Base-by-base conservation (phyloP, 2,797 vertebrate genomes). In the Phrynocephalus guinanensis region DNA sequence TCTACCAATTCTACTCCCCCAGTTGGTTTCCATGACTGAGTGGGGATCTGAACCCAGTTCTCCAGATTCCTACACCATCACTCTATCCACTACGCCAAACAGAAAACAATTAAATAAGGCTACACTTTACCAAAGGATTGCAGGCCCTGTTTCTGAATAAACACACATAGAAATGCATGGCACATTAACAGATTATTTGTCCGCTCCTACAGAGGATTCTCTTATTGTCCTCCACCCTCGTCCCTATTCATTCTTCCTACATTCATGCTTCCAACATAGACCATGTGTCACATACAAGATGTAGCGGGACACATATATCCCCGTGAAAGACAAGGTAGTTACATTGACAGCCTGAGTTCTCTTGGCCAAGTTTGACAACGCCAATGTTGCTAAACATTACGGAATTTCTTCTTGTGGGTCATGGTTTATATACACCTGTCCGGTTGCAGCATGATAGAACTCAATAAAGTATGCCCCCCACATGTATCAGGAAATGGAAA, bases 401-500 rank as follows among this genome's bases (percentile, higher is more conserved):
- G 26, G 80, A 60, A 26, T 77, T 28, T 11, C 28, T 5, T 16
- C 81, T 84, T 84, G 71, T 20, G 30, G 33, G n/a, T 56, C 48
- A 48, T 76, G 77, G 30, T 20, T 44, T 44, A 28, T 11, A 56
- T 3, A 52, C 24, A 72, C n/a, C 86, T 22, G 52, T 87, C 75
- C 52, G 44, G 56, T 13, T 72, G n/a, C 76, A 67, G 30, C 16
- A n/a, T 28, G 75, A 38, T 76, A 75, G 66, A 48, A 68, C 33
- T 71, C 66, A 71, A 26, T 48, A 52, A 79, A 86, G 82, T 79
- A 87, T 70, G 15, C 60, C 67, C 68, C 72, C 30, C 56, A 44
- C 10, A 60, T 44, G 52, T 24, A 30, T 79, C 75, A 86, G 60
- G 11, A 88, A 82, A 93, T 86, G 85, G 86, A 16, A 48, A 86